Base-by-base conservation (phyloP, 2,113 vertebrate genomes). In the Choloepus hoffmanni region DNA sequence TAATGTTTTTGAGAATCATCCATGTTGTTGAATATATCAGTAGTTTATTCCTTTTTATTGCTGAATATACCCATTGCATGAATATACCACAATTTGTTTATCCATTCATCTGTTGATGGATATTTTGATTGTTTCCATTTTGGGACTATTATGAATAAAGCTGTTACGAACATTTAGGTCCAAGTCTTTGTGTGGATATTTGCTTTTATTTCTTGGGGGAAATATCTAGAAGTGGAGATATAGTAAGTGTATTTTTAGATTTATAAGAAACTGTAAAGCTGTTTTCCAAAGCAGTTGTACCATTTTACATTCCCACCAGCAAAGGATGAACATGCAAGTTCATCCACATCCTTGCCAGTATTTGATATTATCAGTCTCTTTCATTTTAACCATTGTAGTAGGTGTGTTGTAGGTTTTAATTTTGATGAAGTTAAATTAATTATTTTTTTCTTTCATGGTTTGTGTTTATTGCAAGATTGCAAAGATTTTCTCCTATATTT, bases 401-500 rank as follows among this genome's bases (percentile, higher is more conserved):
- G 18, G 40, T 58, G 18, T 82, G 10, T 58, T 67, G 7, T 55
- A 24, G 40, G 19, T n/a, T 81, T 83, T 40, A 63, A 92, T 83
- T 92, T 92, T 88, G 83, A 65, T 76, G 26, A 50, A 68, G 33
- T 95, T 18, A 88, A 40, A 76, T 95, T 76, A 87, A 50, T 81
- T 60, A 12, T 60, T 58, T 88, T 60, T 77, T 53, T 85, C 13
- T 72, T 58, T 30, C 53, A 16, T 48, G 7, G 23, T 76, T 94
- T 85, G 76, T 85, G n/a, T 36, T 30, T 77, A 73, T 21, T 21
- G 15, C n/a, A 74, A 55, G 36, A 65, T 95, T 19, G 19, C 19
- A 70, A 60, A 85, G 21, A 33, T 24, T 89, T 78, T 85, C 43
- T 60, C 10, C 55, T 82, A 1, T 43, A 43, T 24, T 62, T 40